phyloP scores from a whole-genome alignment of 2,113 vertebrate genomes.

The Xiphophorus couchianus region DNA sequence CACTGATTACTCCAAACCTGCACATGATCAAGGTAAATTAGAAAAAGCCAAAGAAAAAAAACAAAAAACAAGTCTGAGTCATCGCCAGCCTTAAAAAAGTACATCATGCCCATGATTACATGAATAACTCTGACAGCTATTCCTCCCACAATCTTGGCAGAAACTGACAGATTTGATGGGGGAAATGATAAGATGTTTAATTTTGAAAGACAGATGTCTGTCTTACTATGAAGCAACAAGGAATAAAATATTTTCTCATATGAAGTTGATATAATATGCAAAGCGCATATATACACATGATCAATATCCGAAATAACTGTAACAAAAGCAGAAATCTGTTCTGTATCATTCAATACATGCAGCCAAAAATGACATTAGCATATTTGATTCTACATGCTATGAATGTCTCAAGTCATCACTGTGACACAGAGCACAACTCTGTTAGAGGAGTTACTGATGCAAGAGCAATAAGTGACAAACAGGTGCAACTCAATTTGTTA shows the following conservation, averaged over 20 bases:
- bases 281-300: no score
- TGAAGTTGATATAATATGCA: background rate
- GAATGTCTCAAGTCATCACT: background rate
- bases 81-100: conserved; percentile 43
- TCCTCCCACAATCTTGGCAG: conserved; percentile 4
- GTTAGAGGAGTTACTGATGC: background rate
- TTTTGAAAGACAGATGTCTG: conserved; percentile 2
- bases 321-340: no score
- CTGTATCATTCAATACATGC: background rate
- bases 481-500: background rate
- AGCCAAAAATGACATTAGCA: background rate
- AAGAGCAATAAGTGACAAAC: background rate
- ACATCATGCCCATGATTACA: conserved; percentile 32
- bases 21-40: conserved; percentile 27
- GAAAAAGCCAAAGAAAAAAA: conserved; percentile 29
- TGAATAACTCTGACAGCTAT: conserved; percentile 42
- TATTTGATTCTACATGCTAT: background rate
- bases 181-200: background rate
- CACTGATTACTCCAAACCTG: conserved; percentile 32
- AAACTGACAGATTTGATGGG: background rate
- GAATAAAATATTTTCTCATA: background rate
- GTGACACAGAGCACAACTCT: background rate
- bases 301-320: no score
- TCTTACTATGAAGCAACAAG: background rate
- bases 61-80: conserved; percentile 28